phyloP scores from a whole-genome alignment of 1,140 invertebrate species.

The Diploscapter pachys region DNA sequence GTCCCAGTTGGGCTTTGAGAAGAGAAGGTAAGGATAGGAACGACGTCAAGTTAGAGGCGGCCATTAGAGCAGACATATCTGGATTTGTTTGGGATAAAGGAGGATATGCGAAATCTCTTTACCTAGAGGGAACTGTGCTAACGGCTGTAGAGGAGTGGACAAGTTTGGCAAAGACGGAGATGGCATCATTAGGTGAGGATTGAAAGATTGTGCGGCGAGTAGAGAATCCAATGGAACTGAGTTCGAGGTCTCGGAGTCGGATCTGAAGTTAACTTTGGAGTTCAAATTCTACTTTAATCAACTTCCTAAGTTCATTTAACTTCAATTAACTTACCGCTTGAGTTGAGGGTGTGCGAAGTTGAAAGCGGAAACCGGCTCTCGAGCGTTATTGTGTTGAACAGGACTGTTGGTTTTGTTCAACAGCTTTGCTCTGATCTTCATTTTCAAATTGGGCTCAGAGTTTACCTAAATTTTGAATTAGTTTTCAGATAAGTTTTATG shows the following conservation, averaged over 20 bases:
- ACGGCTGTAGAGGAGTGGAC: conserved; percentile 10
- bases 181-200: conserved; percentile 50
- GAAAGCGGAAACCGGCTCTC: conserved; percentile 14
- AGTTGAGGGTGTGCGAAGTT: conserved; percentile 30
- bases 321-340: conserved; percentile 14
- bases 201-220: conserved; percentile 28
- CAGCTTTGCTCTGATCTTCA: conserved; percentile 51
- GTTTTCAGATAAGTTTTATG: background rate
- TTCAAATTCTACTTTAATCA: background rate
- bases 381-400: conserved; percentile 11
- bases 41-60: conserved; percentile 43
- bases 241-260: conserved; percentile 42
- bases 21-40: conserved; percentile 33
- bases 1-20: conserved; percentile 18
- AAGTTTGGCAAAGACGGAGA: conserved; percentile 55
- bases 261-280: conserved; percentile 34
- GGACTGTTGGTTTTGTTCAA: conserved; percentile 51
- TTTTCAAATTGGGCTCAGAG: conserved; percentile 56
- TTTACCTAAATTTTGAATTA: conserved; percentile 35
- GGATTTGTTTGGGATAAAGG: conserved; percentile 28
- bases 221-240: conserved; percentile 10
- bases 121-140: conserved; percentile 8
- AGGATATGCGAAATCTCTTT: conserved; percentile 34
- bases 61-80: conserved; percentile 42
- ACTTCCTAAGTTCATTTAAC: background rate